Percentiles rank a stretch among this genome's conserved stretches.
These are phyloP conservation scores for Alcis repandata DNA, from an alignment of 2,888 invertebrate species.

Conservation along the genomic window DNA sequence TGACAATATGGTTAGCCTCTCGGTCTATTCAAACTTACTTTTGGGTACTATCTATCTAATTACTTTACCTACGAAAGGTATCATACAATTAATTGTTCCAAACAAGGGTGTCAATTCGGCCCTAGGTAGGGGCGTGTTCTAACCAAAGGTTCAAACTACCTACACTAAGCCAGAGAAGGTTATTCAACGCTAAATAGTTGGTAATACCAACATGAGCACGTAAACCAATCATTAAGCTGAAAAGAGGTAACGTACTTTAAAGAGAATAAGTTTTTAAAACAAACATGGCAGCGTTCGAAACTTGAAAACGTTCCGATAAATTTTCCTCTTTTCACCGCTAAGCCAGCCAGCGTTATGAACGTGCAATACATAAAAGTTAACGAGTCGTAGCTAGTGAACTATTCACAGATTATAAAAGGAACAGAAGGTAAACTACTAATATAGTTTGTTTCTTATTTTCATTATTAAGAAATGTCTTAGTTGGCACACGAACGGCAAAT, in stretches of 20 bases:
- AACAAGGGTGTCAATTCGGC: background rate
- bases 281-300: slow-evolving; percentile 16
- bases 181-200: too few species aligned
- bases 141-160: too few species aligned
- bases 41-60: too few species aligned
- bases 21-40: too few species aligned
- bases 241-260: background rate
- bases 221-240: background rate
- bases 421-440: background rate
- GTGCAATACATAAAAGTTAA: slow-evolving; percentile 24
- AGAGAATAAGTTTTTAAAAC: slow-evolving; percentile 3
- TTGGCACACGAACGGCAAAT: too few species aligned
- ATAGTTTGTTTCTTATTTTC: too few species aligned
- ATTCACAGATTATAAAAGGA: background rate
- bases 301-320: slow-evolving; percentile 23
- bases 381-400: slow-evolving; percentile 13
- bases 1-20: too few species aligned
- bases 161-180: too few species aligned
- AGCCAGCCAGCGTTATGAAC: slow-evolving; percentile 21
- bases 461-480: too few species aligned
- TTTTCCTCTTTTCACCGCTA: slow-evolving; percentile 22
- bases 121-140: too few species aligned
- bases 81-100: too few species aligned
- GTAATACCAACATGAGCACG: background rate
- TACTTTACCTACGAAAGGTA: too few species aligned